Percentiles rank a stretch among this genome's conserved stretches.
Evolutionary conservation across 2,888 invertebrate genomes (phyloP).

Genomic region (Gymnosoma rotundatum): DNA sequence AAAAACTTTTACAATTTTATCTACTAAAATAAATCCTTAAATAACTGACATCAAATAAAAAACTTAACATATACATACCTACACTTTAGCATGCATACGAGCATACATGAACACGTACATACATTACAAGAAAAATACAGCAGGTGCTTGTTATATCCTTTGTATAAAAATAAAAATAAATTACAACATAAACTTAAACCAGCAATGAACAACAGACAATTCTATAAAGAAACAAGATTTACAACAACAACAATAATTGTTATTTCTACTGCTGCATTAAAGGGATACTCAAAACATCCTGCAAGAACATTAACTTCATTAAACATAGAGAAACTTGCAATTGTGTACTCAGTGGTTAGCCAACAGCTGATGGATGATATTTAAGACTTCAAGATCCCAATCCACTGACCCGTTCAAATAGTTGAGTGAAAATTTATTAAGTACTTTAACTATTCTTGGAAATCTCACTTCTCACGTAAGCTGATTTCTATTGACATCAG

Average conservation of each 20-base stretch:
- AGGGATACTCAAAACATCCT: not conserved
- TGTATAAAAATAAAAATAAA: conserved; percentile 16
- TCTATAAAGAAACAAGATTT: conserved; percentile 5
- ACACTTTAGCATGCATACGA: not conserved
- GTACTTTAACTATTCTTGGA: too few relatives aligned
- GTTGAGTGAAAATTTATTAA: too few relatives aligned
- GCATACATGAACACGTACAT: not conserved
- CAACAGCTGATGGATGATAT: too few relatives aligned
- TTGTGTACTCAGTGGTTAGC: too few relatives aligned
- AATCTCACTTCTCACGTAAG: too few relatives aligned
- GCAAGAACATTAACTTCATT: not conserved
- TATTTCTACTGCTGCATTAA: conserved; percentile 11
- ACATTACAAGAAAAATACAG: conserved; percentile 6
- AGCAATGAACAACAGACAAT: not conserved
- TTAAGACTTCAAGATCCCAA: too few relatives aligned
- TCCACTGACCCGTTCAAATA: too few relatives aligned
- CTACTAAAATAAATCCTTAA: not conserved
- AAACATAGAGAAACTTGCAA: not conserved
- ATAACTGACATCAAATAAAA: conserved; percentile 1
- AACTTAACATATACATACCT: not conserved
- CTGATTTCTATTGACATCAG: too few relatives aligned
- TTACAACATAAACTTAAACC: not conserved
- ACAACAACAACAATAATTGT: conserved; percentile 28
- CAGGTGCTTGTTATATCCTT: conserved; percentile 54
- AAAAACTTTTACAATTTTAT: not conserved